These are phyloP conservation scores for Thunnus albacares DNA, from an alignment of 2,797 vertebrate species.

Conservation along the genomic window DNA sequence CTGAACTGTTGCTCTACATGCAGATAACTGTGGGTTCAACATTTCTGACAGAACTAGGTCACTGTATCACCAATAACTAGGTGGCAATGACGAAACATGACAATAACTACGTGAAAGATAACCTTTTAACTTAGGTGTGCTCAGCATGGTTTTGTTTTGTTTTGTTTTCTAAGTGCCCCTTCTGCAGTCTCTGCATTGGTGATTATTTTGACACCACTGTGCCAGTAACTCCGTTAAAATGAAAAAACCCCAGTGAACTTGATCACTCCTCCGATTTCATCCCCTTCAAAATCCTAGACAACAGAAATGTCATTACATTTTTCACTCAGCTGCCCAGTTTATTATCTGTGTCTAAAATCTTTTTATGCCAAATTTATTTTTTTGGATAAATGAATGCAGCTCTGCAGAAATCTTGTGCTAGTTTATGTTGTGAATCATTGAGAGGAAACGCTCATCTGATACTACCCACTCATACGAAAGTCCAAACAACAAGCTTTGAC, in stretches of 20 bases:
- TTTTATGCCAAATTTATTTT: not conserved
- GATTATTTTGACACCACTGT: not conserved
- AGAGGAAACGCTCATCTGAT: not conserved
- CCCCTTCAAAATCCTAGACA: too few relatives aligned
- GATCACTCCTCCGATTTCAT: too few relatives aligned
- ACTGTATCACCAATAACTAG: conserved; percentile 63
- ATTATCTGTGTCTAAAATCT: too few relatives aligned
- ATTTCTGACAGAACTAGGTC: conserved; percentile 73
- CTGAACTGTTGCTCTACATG: conserved; percentile 24
- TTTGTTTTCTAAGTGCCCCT: not conserved
- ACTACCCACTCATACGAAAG: not conserved
- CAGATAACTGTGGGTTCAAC: conserved; percentile 52
- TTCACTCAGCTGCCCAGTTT: too few relatives aligned
- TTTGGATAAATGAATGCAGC: not conserved
- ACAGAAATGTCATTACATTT: too few relatives aligned
- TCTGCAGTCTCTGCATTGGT: too few relatives aligned
- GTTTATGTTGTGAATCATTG: not conserved
- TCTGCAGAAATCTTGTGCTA: not conserved
- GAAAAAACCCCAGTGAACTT: too few relatives aligned
- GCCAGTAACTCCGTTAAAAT: too few relatives aligned
- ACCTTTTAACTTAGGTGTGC: not conserved
- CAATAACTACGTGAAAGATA: conserved; percentile 21
- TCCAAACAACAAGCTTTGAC: not conserved
- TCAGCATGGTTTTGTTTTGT: not conserved
- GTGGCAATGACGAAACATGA: conserved; percentile 23